phyloP scores from a whole-genome alignment of 2,888 invertebrate genomes.

The Hyppa rectilinea region DNA sequence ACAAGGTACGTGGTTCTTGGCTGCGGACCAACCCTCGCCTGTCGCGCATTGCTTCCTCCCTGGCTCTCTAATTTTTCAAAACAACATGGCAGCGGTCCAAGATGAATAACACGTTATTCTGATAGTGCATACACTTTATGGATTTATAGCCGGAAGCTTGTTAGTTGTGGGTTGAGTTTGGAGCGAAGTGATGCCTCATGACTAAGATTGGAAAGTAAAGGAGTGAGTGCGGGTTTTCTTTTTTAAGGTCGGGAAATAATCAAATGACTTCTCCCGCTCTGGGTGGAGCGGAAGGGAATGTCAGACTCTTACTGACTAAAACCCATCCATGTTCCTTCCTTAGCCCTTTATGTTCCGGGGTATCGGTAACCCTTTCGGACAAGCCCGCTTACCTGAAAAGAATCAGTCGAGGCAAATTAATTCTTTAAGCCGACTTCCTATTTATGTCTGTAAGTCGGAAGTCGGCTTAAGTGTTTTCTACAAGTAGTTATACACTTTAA shows the following conservation, averaged over 20 bases:
- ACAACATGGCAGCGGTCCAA: conserved; percentile 85
- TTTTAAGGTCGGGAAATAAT: too few species aligned
- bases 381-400: too few species aligned
- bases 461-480: too few species aligned
- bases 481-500: background rate
- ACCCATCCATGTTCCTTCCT: too few species aligned
- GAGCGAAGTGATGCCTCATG: conserved; percentile 5
- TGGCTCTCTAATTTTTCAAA: conserved; percentile 85
- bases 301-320: too few species aligned
- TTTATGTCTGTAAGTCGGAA: too few species aligned
- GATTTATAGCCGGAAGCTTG: conserved; percentile 70
- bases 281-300: too few species aligned
- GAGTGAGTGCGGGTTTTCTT: background rate
- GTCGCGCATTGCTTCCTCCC: conserved; percentile 67
- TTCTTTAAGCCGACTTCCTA: too few species aligned
- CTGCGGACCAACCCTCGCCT: conserved; percentile 76
- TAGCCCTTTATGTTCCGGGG: too few species aligned
- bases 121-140: conserved; percentile 76
- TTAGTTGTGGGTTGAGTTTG: conserved; percentile 56
- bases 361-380: too few species aligned
- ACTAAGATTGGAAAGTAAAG: background rate
- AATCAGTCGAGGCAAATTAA: background rate
- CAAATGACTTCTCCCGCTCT: too few species aligned
- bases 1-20: conserved; percentile 78
- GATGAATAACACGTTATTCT: conserved; percentile 78